A percentile compares a stretch with the other conserved stretches of the same genome.
phyloP scores from a whole-genome alignment of 2,888 invertebrate genomes.

The Cryptosula pallasiana region DNA sequence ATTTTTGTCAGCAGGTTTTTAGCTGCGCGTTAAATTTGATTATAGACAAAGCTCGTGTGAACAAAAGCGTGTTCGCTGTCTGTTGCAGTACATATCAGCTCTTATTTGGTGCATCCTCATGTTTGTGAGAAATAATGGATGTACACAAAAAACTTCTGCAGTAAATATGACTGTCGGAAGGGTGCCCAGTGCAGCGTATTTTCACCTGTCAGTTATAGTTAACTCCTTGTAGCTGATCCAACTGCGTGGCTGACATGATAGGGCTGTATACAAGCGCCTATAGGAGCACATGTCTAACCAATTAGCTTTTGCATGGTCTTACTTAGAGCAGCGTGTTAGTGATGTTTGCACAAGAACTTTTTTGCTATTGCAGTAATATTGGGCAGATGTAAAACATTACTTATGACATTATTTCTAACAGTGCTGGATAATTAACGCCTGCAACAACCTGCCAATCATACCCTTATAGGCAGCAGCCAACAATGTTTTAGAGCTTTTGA shows the following conservation, averaged over 20 bases:
- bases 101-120: no score
- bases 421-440: slow-evolving; percentile 11
- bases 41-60: no score
- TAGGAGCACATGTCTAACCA: slow-evolving; percentile 3
- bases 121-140: no score
- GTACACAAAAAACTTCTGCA: no score
- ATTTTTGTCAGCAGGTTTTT: no score
- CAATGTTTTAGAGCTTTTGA: no score
- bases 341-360: slow-evolving; percentile 23
- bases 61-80: no score
- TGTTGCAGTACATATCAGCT: no score
- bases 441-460: slow-evolving; percentile 14
- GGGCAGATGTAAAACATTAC: slow-evolving; percentile 10
- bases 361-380: slow-evolving; percentile 24
- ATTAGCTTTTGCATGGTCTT: slow-evolving; percentile 14
- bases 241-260: background rate
- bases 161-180: slow-evolving; percentile 15
- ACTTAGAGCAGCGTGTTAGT: background rate
- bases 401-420: slow-evolving; percentile 21
- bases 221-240: background rate
- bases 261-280: background rate
- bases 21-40: no score
- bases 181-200: slow-evolving; percentile 3
- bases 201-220: background rate
- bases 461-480: no score